Evolutionary conservation across 2,113 vertebrate genomes (phyloP).

Genomic region (Crotalus viridis): DNA sequence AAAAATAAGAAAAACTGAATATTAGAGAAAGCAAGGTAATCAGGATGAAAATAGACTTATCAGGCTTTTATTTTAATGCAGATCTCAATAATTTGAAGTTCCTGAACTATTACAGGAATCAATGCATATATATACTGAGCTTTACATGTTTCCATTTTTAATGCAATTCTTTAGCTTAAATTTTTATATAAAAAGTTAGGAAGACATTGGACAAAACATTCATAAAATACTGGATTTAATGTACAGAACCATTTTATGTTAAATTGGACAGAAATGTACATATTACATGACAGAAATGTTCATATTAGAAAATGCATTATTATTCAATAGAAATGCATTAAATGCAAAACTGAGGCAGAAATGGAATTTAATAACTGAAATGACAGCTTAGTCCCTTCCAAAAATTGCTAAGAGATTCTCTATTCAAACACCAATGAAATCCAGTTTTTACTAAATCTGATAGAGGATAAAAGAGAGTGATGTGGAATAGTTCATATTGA

Average conservation of each 20-base stretch:
- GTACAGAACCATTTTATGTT: background rate
- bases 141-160: background rate
- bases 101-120: background rate
- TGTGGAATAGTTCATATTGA: background rate
- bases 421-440: constrained; percentile 6
- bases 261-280: background rate
- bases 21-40: background rate
- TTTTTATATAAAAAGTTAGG: background rate
- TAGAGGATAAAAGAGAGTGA: background rate
- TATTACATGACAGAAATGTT: background rate
- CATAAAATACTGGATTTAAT: background rate
- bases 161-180: background rate
- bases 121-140: background rate
- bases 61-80: background rate
- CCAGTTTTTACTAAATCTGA: background rate
- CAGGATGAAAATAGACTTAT: background rate
- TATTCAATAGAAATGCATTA: background rate
- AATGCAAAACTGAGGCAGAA: background rate
- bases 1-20: background rate
- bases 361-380: background rate
- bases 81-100: background rate
- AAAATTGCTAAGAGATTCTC: background rate
- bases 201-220: background rate
- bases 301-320: background rate
- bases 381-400: background rate